Conservation (phyloP, 2,113 vertebrate genomes). For the Poeciliopsis occidentalis region DNA sequence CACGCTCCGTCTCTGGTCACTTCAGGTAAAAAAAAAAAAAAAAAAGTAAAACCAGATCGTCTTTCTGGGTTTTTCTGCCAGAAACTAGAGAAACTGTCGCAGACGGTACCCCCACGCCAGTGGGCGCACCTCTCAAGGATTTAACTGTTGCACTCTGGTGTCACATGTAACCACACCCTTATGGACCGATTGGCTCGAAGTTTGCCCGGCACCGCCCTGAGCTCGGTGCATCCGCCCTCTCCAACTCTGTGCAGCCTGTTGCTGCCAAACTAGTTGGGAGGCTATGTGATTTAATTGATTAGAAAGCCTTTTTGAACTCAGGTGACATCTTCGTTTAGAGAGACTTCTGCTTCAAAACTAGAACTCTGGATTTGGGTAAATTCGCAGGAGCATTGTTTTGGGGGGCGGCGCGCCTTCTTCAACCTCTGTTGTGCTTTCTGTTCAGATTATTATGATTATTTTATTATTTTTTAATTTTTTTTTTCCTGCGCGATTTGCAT, state of each 20-base stretch:
- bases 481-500: neutral
- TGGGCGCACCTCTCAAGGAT: slow-evolving; percentile 72
- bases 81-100: slow-evolving; percentile 38
- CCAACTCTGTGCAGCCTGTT: slow-evolving; percentile 49
- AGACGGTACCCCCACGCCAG: slow-evolving; percentile 58
- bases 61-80: neutral
- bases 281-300: slow-evolving; percentile 3
- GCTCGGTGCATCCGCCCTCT: slow-evolving; percentile 40
- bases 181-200: slow-evolving; percentile 75
- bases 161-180: slow-evolving; percentile 61
- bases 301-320: slow-evolving; percentile 28
- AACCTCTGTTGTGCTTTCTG: slow-evolving; percentile 19
- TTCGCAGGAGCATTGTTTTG: slow-evolving; percentile 8
- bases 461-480: slow-evolving; percentile 14
- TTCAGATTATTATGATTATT: too few relatives aligned
- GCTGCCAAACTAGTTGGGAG: slow-evolving; percentile 60
- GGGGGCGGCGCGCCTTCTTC: slow-evolving; percentile 10
- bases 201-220: slow-evolving; percentile 66
- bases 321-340: neutral
- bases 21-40: neutral
- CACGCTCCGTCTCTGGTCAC: neutral
- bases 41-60: neutral
- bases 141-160: slow-evolving; percentile 25
- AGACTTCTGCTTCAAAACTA: neutral
- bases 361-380: slow-evolving; percentile 27